Evolutionary conservation across 64 coral and sea anemone genomes (phyloP).

Genomic region (Porites lutea): DNA sequence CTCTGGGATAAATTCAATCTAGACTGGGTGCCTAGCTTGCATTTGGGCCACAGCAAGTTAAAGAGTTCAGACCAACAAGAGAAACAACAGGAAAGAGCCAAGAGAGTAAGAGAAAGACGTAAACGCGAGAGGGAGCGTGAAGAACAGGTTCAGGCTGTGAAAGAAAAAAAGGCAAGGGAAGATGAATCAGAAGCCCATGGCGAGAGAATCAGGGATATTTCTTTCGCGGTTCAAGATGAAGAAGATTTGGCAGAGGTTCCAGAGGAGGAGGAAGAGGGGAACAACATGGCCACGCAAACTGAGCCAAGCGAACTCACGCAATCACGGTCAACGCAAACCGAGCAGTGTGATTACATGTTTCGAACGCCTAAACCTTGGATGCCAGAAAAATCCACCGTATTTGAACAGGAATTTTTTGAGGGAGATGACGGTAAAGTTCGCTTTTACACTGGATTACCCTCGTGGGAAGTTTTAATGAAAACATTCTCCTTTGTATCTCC

Average conservation of each 20-base stretch:
- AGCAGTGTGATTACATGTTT: no score
- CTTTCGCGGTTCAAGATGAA: not conserved
- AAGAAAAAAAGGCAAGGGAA: not conserved
- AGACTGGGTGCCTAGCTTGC: constrained; percentile 51
- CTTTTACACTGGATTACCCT: not conserved
- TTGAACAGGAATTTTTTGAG: not conserved
- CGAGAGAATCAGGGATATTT: not conserved
- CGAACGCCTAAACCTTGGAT: no score
- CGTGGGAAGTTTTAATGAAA: not conserved
- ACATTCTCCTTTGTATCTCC: not conserved
- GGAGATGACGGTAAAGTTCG: constrained; percentile 1
- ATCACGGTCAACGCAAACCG: no score
- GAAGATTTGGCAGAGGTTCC: not conserved
- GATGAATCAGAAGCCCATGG: not conserved
- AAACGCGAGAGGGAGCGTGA: constrained; percentile 33
- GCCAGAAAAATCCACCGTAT: not conserved
- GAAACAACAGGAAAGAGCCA: constrained; percentile 45
- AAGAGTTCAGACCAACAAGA: not conserved
- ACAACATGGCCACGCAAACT: not conserved
- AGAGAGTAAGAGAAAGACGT: constrained; percentile 40
- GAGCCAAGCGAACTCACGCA: not conserved
- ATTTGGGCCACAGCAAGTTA: constrained; percentile 61
- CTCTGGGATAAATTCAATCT: constrained; percentile 55
- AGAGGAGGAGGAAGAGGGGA: not conserved
- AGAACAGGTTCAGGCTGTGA: not conserved